A percentile compares a stretch with the other conserved stretches of the same genome.
phyloP scores from a whole-genome alignment of 2,113 vertebrate species.

The Theristicus caerulescens region DNA sequence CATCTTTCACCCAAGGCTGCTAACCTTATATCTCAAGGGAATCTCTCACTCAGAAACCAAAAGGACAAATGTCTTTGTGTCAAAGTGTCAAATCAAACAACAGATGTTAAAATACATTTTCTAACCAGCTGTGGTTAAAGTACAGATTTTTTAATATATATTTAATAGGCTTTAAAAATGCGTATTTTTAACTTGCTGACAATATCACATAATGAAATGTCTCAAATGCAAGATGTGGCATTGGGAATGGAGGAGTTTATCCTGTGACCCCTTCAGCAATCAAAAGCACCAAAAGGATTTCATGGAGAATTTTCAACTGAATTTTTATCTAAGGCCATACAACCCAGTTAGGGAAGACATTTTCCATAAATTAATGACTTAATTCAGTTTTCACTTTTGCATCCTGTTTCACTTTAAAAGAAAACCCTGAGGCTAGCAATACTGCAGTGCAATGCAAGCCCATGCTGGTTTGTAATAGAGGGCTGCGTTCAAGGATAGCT shows the following conservation, averaged over 20 bases:
- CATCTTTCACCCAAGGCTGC: neutral
- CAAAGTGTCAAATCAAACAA: neutral
- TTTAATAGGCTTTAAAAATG: neutral
- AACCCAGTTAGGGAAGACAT: neutral
- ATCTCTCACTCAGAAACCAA: neutral
- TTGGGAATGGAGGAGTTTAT: neutral
- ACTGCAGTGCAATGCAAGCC: neutral
- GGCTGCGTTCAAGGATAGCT: neutral
- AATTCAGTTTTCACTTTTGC: neutral
- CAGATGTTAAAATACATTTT: neutral
- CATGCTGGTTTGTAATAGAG: neutral
- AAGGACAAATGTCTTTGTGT: neutral
- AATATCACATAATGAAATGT: neutral
- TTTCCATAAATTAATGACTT: neutral
- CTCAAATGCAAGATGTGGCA: neutral
- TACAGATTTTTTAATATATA: neutral
- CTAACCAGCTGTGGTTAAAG: neutral
- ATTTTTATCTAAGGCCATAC: neutral
- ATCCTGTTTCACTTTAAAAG: constrained; percentile 22
- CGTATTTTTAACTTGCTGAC: neutral
- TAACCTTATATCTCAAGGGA: neutral
- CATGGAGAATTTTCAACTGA: neutral
- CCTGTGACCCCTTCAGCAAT: neutral
- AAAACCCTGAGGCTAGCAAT: neutral
- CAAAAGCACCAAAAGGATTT: neutral